Percentiles rank a stretch among this genome's conserved stretches.
These are phyloP conservation scores for Apaloderma vittatum DNA, from an alignment of 2,113 vertebrate species.

Conservation along the genomic window DNA sequence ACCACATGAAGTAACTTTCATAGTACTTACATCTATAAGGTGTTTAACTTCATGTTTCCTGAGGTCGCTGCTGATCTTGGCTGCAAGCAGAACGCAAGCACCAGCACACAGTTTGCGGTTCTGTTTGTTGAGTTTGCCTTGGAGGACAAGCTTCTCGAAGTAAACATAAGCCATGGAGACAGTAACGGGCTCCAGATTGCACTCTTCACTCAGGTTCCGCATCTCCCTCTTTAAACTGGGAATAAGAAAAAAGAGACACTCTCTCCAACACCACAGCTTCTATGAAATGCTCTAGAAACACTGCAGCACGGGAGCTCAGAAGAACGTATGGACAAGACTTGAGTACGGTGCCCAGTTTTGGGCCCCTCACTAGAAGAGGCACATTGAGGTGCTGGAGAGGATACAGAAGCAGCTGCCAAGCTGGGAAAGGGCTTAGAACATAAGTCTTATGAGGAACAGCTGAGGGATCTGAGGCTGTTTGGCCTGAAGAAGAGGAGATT, in stretches of 20 bases:
- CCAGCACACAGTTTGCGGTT: slow-evolving; percentile 97
- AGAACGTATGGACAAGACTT: neutral
- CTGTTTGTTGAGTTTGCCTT: slow-evolving; percentile 95
- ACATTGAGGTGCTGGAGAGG: too few relatives aligned
- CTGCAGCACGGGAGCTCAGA: neutral
- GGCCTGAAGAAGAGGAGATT: too few relatives aligned
- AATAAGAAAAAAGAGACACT: neutral
- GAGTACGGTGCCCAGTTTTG: too few relatives aligned
- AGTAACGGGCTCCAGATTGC: slow-evolving; percentile 90
- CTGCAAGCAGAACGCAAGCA: slow-evolving; percentile 92
- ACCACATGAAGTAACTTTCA: neutral
- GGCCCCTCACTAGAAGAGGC: too few relatives aligned
- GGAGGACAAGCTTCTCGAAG: slow-evolving; percentile 97
- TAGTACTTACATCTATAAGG: slow-evolving; percentile 92
- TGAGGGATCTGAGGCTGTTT: too few relatives aligned
- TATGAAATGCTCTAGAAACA: neutral
- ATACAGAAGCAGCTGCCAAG: too few relatives aligned
- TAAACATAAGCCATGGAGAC: slow-evolving; percentile 97
- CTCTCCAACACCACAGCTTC: neutral
- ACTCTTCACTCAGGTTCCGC: slow-evolving; percentile 89
- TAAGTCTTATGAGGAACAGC: too few relatives aligned
- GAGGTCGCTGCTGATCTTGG: slow-evolving; percentile 98
- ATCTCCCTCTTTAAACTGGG: slow-evolving; percentile 94
- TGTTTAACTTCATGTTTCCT: slow-evolving; percentile 95
- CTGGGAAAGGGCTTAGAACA: too few relatives aligned